Evolutionary conservation across 2,797 vertebrate species (phyloP).

Genomic region (Tadarida brasiliensis): DNA sequence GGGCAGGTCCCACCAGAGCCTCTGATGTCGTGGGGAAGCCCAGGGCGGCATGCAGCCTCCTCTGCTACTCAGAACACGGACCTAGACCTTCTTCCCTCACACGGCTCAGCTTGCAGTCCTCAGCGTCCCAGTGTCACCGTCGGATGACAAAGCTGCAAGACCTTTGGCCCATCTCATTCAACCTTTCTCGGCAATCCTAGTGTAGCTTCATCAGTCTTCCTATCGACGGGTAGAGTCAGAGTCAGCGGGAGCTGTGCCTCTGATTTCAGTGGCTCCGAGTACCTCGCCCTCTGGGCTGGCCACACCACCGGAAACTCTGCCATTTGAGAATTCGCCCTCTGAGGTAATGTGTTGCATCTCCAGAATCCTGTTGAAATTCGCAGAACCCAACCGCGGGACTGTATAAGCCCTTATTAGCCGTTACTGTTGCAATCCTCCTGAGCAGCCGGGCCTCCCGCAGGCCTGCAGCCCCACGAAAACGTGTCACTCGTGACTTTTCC

Average conservation of each 20-base stretch:
- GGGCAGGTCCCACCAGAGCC: background rate
- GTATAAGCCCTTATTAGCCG: background rate
- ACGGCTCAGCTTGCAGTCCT: background rate
- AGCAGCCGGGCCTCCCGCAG: background rate
- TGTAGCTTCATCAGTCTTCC: background rate
- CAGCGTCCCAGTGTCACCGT: background rate
- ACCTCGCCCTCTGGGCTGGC: background rate
- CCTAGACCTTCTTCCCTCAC: background rate
- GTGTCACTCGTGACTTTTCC: accelerated
- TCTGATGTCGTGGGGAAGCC: background rate
- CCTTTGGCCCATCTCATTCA: background rate
- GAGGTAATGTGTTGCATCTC: background rate
- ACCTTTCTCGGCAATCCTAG: background rate
- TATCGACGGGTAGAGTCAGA: background rate
- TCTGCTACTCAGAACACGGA: background rate
- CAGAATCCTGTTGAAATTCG: background rate
- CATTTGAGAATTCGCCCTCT: background rate
- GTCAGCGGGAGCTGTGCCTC: background rate
- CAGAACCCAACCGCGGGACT: background rate
- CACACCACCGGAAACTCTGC: background rate
- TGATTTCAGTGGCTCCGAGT: background rate
- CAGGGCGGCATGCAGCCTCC: background rate
- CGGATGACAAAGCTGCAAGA: background rate
- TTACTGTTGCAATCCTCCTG: background rate
- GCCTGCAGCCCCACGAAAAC: background rate